Evolutionary conservation across 1,140 invertebrate species (phyloP).

Genomic region (Drosophila repletoides): DNA sequence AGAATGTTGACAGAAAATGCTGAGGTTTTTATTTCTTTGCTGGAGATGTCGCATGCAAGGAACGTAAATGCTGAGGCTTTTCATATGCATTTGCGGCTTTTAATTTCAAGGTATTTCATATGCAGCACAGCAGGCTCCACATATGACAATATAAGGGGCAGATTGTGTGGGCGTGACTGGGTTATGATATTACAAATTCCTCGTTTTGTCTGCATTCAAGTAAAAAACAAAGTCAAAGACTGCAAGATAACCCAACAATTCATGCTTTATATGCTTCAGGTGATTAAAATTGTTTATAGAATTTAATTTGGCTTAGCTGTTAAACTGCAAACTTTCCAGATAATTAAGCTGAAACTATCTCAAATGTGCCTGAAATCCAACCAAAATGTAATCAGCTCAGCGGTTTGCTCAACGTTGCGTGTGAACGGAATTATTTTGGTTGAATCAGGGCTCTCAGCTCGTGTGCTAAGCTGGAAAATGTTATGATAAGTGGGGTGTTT

Average conservation of each 20-base stretch:
- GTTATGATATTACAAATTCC: slow-evolving; percentile 13
- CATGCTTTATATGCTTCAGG: too few relatives aligned
- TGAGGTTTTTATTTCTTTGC: slow-evolving; percentile 2
- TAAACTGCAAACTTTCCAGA: background rate
- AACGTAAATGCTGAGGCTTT: slow-evolving; percentile 13
- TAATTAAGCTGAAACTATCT: slow-evolving; percentile 12
- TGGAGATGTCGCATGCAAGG: slow-evolving; percentile 17
- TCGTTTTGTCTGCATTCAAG: too few relatives aligned
- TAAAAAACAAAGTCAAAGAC: too few relatives aligned
- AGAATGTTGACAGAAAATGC: slow-evolving; percentile 20
- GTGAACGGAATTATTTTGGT: slow-evolving; percentile 1
- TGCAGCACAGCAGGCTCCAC: too few relatives aligned
- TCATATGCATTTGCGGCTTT: slow-evolving; percentile 33
- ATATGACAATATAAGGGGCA: background rate
- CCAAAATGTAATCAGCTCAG: slow-evolving; percentile 31
- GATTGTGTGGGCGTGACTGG: slow-evolving; percentile 1
- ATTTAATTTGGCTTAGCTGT: too few relatives aligned
- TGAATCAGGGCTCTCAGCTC: slow-evolving; percentile 5
- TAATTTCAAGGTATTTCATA: too few relatives aligned
- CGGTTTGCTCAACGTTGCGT: slow-evolving; percentile 7
- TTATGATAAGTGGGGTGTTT: too few relatives aligned
- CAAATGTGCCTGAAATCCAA: background rate
- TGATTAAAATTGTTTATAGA: too few relatives aligned
- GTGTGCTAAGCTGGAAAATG: too few relatives aligned
- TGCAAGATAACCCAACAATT: too few relatives aligned